A percentile compares a stretch with the other conserved stretches of the same genome.
phyloP scores from a whole-genome alignment of 2,888 invertebrate genomes.

The Himalopsyche tibetana region DNA sequence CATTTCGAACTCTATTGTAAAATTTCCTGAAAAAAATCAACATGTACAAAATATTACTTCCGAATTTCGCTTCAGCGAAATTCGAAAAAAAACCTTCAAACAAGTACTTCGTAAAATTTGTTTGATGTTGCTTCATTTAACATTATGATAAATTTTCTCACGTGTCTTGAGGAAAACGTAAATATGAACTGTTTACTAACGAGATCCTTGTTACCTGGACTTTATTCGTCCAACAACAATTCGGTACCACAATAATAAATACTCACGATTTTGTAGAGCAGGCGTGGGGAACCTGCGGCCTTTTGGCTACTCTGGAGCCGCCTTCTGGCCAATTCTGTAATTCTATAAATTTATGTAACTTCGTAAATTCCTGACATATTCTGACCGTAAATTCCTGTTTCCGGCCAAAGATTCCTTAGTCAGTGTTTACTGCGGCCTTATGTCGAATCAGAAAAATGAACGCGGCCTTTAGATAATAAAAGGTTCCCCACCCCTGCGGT shows the following conservation, averaged over 20 bases:
- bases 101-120: constrained; percentile 28
- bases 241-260: neutral
- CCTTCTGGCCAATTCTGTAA: too few relatives aligned
- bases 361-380: too few relatives aligned
- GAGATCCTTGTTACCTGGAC: neutral
- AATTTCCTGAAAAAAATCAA: neutral
- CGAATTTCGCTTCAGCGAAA: neutral
- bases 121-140: constrained; percentile 12
- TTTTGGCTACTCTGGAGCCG: too few relatives aligned
- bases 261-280: neutral
- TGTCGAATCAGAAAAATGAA: too few relatives aligned
- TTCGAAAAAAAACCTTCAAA: constrained; percentile 16
- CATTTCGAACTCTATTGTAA: too few relatives aligned
- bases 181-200: constrained; percentile 11
- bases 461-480: too few relatives aligned
- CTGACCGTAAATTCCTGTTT: too few relatives aligned
- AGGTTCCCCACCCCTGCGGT: too few relatives aligned
- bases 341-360: too few relatives aligned
- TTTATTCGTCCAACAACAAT: neutral
- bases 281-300: too few relatives aligned
- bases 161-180: neutral
- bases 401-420: too few relatives aligned
- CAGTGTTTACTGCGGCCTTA: too few relatives aligned
- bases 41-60: neutral
- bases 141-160: constrained; percentile 32